phyloP scores from a whole-genome alignment of 2,797 vertebrate genomes.

The Phoxinus dragarum region DNA sequence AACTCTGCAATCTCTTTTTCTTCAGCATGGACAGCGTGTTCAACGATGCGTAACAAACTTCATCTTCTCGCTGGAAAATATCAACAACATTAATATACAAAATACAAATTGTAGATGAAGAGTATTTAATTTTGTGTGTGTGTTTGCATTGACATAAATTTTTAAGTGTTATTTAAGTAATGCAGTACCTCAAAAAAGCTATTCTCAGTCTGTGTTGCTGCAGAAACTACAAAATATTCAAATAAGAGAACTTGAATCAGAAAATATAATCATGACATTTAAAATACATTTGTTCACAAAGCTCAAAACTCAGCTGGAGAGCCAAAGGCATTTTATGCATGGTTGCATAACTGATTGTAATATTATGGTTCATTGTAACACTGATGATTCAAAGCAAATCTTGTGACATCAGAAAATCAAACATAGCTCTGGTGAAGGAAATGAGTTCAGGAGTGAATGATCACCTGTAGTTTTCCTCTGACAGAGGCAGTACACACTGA shows the following conservation, averaged over 20 bases:
- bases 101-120: background rate
- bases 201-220: constrained; percentile 18
- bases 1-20: constrained; percentile 12
- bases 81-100: background rate
- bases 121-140: background rate
- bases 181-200: background rate
- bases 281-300: background rate
- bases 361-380: background rate
- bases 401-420: background rate
- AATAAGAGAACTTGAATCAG: background rate
- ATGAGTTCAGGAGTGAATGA: background rate
- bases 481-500: constrained; percentile 39
- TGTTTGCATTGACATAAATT: no score
- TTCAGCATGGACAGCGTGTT: constrained; percentile 16
- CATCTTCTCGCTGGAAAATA: constrained; percentile 30
- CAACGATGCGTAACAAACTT: constrained; percentile 46
- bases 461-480: constrained; percentile 40
- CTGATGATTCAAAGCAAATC: background rate
- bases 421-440: background rate
- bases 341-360: background rate
- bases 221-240: background rate
- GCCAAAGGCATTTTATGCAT: background rate
- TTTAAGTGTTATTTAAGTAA: background rate
- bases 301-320: background rate
- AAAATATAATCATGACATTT: background rate